Percentiles rank a stretch among this genome's conserved stretches.
Evolutionary conservation across 2,797 vertebrate species (phyloP).

Genomic region (Propithecus perrieri): DNA sequence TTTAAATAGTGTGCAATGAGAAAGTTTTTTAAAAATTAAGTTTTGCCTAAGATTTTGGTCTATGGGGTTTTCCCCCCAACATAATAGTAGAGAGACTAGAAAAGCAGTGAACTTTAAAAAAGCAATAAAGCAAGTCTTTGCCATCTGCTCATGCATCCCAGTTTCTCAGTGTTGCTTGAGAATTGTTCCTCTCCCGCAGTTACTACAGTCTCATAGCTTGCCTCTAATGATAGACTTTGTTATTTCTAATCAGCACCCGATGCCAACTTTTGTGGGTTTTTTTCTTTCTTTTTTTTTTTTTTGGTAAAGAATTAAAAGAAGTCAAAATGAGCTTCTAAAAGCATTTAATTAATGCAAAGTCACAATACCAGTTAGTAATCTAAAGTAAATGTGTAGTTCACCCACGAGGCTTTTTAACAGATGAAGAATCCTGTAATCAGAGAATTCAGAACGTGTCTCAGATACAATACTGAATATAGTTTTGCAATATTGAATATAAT

Average conservation of each 20-base stretch:
- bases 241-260: neutral
- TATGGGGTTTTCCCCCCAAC: neutral
- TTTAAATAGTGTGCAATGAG: neutral
- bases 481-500: neutral
- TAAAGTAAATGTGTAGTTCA: slow-evolving; percentile 42
- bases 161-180: neutral
- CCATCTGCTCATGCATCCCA: too few species aligned
- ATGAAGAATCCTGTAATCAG: neutral
- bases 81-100: neutral
- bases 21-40: slow-evolving; percentile 2
- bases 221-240: neutral
- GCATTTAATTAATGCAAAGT: slow-evolving; percentile 26
- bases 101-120: neutral
- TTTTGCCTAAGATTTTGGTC: slow-evolving; percentile 4
- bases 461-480: neutral
- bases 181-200: neutral
- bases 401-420: slow-evolving; percentile 10
- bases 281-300: neutral
- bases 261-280: neutral
- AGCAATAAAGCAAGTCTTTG: neutral
- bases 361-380: neutral
- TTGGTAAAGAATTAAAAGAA: slow-evolving; percentile 18
- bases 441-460: neutral
- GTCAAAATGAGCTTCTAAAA: neutral
- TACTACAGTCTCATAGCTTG: neutral